These are phyloP conservation scores for Cyrtonyx montezumae DNA, from an alignment of 2,113 vertebrate genomes.

Conservation along the genomic window DNA sequence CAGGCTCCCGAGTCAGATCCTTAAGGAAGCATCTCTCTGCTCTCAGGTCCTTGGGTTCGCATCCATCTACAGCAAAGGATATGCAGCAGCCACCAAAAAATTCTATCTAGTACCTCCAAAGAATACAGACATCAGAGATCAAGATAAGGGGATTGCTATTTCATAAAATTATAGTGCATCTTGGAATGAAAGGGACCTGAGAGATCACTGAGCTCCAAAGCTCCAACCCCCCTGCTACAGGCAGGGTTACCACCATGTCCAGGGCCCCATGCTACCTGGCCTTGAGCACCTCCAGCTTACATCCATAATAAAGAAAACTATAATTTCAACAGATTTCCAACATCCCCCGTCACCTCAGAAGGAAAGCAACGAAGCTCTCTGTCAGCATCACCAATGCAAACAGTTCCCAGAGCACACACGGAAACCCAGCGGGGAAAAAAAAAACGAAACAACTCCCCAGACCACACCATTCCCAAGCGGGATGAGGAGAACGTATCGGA, in stretches of 20 bases:
- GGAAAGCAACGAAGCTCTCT: neutral
- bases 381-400: neutral
- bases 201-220: no score
- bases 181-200: no score
- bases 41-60: neutral
- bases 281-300: neutral
- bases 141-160: neutral
- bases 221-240: no score
- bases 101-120: neutral
- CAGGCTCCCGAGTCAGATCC: neutral
- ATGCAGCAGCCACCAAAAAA: neutral
- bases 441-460: neutral
- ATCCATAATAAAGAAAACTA: neutral
- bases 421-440: neutral
- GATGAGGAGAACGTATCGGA: neutral
- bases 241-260: no score
- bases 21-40: neutral
- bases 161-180: no score
- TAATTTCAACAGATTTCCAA: neutral
- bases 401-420: neutral
- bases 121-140: neutral
- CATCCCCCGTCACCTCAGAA: neutral
- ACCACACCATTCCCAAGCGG: neutral
- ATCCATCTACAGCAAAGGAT: neutral
- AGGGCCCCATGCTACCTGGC: no score